Conservation (phyloP, 2,797 vertebrate species). For the Periophthalmus magnuspinnatus region DNA sequence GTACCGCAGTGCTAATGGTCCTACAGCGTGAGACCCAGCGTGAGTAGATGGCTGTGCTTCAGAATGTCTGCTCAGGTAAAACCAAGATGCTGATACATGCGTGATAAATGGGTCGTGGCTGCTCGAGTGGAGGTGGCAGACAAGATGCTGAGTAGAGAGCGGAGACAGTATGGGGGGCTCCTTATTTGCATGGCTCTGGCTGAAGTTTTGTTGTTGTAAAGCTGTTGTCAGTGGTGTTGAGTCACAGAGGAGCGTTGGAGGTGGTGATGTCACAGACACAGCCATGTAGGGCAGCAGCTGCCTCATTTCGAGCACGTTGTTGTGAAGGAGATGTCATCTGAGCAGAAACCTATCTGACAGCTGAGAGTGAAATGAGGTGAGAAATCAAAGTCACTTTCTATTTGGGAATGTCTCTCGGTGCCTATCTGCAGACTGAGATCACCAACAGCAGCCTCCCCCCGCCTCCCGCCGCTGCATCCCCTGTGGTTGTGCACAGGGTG, state of each 20-base stretch:
- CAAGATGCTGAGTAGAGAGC: slow-evolving; percentile 28
- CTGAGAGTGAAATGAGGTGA: slow-evolving; percentile 83
- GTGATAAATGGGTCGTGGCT: slow-evolving; percentile 60
- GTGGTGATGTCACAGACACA: slow-evolving; percentile 65
- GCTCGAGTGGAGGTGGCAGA: slow-evolving; percentile 37
- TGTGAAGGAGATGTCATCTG: slow-evolving; percentile 76
- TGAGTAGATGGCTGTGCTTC: slow-evolving; percentile 42
- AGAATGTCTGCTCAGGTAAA: slow-evolving; percentile 53
- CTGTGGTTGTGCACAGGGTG: slow-evolving; percentile 28
- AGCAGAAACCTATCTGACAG: slow-evolving; percentile 79
- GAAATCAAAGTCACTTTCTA: slow-evolving; percentile 83
- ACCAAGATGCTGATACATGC: slow-evolving; percentile 43
- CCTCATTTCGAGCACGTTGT: slow-evolving; percentile 71
- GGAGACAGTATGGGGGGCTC: slow-evolving; percentile 1
- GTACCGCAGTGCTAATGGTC: slow-evolving; percentile 28
- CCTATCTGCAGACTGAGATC: slow-evolving; percentile 72
- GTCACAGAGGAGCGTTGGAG: slow-evolving; percentile 56
- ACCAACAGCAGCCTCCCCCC: slow-evolving; percentile 43
- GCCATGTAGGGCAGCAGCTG: slow-evolving; percentile 77
- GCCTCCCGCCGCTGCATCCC: slow-evolving; percentile 10
- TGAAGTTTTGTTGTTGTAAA: slow-evolving; percentile 58
- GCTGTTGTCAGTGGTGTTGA: slow-evolving; percentile 66
- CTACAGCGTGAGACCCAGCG: slow-evolving; percentile 20
- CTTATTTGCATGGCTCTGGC: slow-evolving; percentile 56
- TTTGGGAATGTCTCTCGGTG: slow-evolving; percentile 70